A percentile compares a stretch with the other conserved stretches of the same genome.
These are phyloP conservation scores for Peribatodes rhomboidaria DNA, from an alignment of 2,888 invertebrate species.

Conservation along the genomic window DNA sequence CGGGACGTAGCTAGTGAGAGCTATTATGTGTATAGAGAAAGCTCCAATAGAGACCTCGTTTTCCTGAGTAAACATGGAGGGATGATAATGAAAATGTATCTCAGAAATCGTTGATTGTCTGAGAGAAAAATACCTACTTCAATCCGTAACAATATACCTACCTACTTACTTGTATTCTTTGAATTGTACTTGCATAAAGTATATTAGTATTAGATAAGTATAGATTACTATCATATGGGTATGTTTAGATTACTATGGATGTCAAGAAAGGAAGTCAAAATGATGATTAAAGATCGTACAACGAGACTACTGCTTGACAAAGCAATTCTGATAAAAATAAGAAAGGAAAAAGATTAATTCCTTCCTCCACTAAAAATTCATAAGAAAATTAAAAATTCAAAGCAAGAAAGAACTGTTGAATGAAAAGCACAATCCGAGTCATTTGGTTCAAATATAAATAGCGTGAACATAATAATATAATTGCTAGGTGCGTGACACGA, in stretches of 20 bases:
- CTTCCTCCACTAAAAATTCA: too few species aligned
- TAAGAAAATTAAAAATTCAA: too few species aligned
- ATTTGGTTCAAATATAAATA: constrained; percentile 35
- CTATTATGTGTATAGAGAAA: constrained; percentile 6
- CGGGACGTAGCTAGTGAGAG: not conserved
- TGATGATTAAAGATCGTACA: too few species aligned
- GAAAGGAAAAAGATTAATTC: too few species aligned
- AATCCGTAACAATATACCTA: not conserved
- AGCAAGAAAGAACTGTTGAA: not conserved
- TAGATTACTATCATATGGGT: too few species aligned
- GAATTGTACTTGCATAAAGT: too few species aligned
- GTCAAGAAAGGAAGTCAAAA: too few species aligned
- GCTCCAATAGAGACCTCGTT: constrained; percentile 12
- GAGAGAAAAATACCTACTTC: not conserved
- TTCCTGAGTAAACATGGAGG: constrained; percentile 20
- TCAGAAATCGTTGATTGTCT: constrained; percentile 18
- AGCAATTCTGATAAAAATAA: too few species aligned
- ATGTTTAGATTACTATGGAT: too few species aligned
- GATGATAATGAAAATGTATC: constrained; percentile 25
- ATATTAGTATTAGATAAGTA: too few species aligned
- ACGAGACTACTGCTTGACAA: too few species aligned
- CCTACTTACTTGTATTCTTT: not conserved
- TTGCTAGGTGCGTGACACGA: constrained; percentile 41
- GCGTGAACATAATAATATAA: constrained; percentile 44
- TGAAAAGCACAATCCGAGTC: constrained; percentile 20